phyloP scores from a whole-genome alignment of 2,888 invertebrate species.

The Hirudinaria manillensis region DNA sequence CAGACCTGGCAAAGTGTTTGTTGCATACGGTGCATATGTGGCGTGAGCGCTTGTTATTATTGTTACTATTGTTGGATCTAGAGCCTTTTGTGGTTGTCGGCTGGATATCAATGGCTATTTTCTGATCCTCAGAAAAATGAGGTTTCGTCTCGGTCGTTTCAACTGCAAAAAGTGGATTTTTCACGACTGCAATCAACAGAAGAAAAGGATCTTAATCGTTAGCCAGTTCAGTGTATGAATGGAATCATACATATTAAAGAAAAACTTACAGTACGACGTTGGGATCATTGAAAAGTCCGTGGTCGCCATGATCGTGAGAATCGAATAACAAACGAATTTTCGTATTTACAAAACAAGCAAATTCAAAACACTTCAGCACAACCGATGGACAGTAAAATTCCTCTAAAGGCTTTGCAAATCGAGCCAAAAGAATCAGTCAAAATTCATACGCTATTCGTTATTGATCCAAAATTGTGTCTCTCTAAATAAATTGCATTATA shows the following conservation, averaged over 20 bases:
- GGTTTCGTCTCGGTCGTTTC: slow-evolving; percentile 28
- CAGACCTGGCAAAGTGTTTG: slow-evolving; percentile 26
- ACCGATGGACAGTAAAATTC: too few species aligned
- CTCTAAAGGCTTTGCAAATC: too few species aligned
- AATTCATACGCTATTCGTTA: too few species aligned
- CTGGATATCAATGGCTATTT: slow-evolving; percentile 24
- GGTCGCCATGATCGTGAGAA: not conserved
- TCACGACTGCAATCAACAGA: slow-evolving; percentile 9
- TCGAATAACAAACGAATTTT: too few species aligned
- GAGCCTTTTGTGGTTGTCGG: slow-evolving; percentile 4
- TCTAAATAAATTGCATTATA: too few species aligned
- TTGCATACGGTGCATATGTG: slow-evolving; percentile 30
- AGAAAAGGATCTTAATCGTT: not conserved
- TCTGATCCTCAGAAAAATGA: slow-evolving; percentile 20
- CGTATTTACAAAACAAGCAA: too few species aligned
- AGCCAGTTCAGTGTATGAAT: not conserved
- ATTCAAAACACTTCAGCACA: too few species aligned
- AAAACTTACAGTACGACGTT: slow-evolving; percentile 10
- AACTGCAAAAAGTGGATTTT: slow-evolving; percentile 18
- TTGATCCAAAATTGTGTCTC: too few species aligned
- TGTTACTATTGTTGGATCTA: slow-evolving; percentile 10
- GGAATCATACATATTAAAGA: not conserved
- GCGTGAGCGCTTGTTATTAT: slow-evolving; percentile 14
- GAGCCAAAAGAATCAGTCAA: too few species aligned
- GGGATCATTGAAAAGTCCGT: slow-evolving; percentile 4